These are phyloP conservation scores for Hippocampus guttulatus DNA, from an alignment of 2,113 vertebrate genomes.

Conservation along the genomic window DNA sequence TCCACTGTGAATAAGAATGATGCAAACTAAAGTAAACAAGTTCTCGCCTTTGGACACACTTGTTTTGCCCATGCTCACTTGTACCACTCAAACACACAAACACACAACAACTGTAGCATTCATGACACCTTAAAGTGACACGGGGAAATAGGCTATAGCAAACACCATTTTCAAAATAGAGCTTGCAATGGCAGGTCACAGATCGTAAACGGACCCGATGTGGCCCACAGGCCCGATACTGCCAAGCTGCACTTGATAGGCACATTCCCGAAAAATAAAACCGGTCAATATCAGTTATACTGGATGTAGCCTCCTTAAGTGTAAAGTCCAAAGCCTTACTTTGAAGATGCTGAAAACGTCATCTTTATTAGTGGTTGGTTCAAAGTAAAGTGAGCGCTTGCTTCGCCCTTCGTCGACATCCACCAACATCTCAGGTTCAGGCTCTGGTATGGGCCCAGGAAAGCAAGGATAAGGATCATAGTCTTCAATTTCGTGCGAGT, in stretches of 20 bases:
- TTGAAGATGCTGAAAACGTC: constrained; percentile 66
- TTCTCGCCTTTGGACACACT: no score
- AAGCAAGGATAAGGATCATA: constrained; percentile 27
- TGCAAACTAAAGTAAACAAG: no score
- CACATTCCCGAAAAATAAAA: neutral
- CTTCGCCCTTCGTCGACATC: neutral
- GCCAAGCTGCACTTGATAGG: neutral
- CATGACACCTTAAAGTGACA: no score
- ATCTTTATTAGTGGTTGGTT: neutral
- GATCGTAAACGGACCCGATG: no score
- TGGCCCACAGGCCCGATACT: neutral
- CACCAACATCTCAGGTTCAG: neutral
- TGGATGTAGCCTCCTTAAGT: neutral
- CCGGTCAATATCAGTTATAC: neutral
- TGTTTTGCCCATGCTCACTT: no score
- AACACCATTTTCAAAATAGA: no score
- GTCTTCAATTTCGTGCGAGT: constrained; percentile 42
- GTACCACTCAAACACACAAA: no score
- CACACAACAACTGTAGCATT: no score
- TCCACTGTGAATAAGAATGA: no score
- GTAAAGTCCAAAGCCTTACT: constrained; percentile 35
- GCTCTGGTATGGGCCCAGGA: neutral
- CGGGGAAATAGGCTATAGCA: no score
- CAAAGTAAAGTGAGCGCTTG: constrained; percentile 8
- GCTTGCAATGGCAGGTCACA: no score